Percentiles rank a stretch among this genome's conserved stretches.
Evolutionary conservation across 1,140 invertebrate species (phyloP).

Genomic region (Cherax quadricarinatus): DNA sequence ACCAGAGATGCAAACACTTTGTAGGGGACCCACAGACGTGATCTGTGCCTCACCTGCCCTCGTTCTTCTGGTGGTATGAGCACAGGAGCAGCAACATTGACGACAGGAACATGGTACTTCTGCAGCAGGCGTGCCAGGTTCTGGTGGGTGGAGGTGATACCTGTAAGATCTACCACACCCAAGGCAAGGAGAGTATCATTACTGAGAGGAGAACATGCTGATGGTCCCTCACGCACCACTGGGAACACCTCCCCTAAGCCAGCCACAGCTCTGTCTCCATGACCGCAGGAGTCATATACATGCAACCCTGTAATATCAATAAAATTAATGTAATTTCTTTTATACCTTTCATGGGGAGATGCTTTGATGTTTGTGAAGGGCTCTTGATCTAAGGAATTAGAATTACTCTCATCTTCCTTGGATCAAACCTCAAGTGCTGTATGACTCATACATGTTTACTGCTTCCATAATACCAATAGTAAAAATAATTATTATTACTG

Average conservation of each 20-base stretch:
- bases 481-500: too few relatives aligned
- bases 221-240: conserved; percentile 42
- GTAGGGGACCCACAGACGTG: too few relatives aligned
- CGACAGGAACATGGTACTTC: conserved; percentile 73
- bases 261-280: conserved; percentile 22
- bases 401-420: too few relatives aligned
- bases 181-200: conserved; percentile 49
- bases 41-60: conserved; percentile 72
- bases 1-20: too few relatives aligned
- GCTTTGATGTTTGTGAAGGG: too few relatives aligned
- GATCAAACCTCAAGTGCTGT: too few relatives aligned
- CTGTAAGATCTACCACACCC: conserved; percentile 55
- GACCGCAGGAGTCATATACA: conserved; percentile 56
- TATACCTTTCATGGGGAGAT: too few relatives aligned
- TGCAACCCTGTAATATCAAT: conserved; percentile 34
- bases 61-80: conserved; percentile 73
- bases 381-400: too few relatives aligned
- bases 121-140: conserved; percentile 55
- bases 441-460: too few relatives aligned
- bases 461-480: too few relatives aligned
- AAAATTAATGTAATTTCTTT: too few relatives aligned
- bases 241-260: conserved; percentile 62
- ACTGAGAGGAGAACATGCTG: conserved; percentile 25
- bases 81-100: conserved; percentile 67
- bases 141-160: conserved; percentile 28